Percentiles rank a stretch among this genome's conserved stretches.
Conservation (phyloP, 2,113 vertebrate genomes). For the Phylloscopus trochiloides region DNA sequence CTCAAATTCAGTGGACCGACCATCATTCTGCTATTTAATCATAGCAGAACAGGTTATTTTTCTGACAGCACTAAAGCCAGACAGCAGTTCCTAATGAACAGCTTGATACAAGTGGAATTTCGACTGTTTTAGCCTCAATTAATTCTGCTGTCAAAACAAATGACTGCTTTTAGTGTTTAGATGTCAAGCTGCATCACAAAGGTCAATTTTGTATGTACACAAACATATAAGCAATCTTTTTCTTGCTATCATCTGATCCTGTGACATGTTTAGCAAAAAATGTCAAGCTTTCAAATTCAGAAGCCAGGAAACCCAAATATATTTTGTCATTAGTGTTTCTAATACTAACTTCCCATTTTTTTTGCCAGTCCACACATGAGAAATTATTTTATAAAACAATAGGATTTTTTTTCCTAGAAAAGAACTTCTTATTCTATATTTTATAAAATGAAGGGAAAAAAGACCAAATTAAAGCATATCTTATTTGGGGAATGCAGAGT, state of each 20-base stretch:
- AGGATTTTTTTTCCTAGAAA: neutral
- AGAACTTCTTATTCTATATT: neutral
- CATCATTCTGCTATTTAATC: conserved; percentile 86
- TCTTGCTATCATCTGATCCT: conserved; percentile 61
- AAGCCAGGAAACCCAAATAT: neutral
- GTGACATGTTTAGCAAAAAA: conserved; percentile 33
- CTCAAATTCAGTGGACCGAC: conserved; percentile 78
- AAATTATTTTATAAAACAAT: neutral
- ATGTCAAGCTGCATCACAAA: conserved; percentile 78
- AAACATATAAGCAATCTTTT: conserved; percentile 71
- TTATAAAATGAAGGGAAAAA: neutral
- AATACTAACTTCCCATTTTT: neutral
- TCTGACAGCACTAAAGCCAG: conserved; percentile 86
- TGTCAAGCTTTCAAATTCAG: neutral
- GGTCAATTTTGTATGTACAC: conserved; percentile 80
- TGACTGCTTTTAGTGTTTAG: conserved; percentile 79
- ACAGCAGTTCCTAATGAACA: conserved; percentile 88
- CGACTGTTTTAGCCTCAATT: conserved; percentile 91
- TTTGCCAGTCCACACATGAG: neutral
- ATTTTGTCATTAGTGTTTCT: neutral
- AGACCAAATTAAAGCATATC: neutral
- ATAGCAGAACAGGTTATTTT: conserved; percentile 84
- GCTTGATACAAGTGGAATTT: conserved; percentile 87
- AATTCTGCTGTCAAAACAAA: conserved; percentile 96
- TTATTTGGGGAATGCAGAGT: neutral